Conservation (phyloP, 37 sponge, comb jelly and placozoan species). For the Chondrilla cf. caribensis region DNA sequence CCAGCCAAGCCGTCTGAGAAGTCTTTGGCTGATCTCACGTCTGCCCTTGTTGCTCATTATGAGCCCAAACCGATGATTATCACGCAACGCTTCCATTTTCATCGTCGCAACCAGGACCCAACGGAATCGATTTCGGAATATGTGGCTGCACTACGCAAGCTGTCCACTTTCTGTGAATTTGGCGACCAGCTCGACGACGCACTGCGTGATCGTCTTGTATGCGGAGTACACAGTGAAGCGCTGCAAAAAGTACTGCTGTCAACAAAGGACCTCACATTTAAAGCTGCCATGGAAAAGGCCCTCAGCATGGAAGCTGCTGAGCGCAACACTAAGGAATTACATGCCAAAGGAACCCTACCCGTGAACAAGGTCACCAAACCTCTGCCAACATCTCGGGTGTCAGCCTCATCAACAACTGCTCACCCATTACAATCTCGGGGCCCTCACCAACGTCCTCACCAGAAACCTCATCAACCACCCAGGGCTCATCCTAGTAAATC, state of each 20-base stretch:
- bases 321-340: neutral
- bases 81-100: neutral
- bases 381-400: too few relatives aligned
- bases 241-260: neutral
- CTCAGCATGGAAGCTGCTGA: constrained; percentile 24
- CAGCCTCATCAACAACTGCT: too few relatives aligned
- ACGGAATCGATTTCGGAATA: constrained; percentile 13
- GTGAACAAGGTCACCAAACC: too few relatives aligned
- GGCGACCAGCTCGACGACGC: constrained; percentile 8
- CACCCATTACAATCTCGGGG: too few relatives aligned
- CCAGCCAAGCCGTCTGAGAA: neutral
- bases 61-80: constrained; percentile 9
- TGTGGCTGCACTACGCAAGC: constrained; percentile 8
- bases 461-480: too few relatives aligned
- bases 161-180: constrained; percentile 15
- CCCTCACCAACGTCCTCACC: too few relatives aligned
- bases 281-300: neutral
- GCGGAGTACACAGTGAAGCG: constrained; percentile 1
- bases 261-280: neutral
- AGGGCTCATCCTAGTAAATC: neutral
- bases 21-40: neutral
- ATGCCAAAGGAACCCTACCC: neutral
- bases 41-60: neutral
- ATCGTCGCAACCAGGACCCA: neutral
- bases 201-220: constrained; percentile 3